Evolutionary conservation across 2,113 vertebrate genomes (phyloP), one percentile per base, ranked within the genome.

Genomic region (Eretmodus cyanostictus): DNA sequence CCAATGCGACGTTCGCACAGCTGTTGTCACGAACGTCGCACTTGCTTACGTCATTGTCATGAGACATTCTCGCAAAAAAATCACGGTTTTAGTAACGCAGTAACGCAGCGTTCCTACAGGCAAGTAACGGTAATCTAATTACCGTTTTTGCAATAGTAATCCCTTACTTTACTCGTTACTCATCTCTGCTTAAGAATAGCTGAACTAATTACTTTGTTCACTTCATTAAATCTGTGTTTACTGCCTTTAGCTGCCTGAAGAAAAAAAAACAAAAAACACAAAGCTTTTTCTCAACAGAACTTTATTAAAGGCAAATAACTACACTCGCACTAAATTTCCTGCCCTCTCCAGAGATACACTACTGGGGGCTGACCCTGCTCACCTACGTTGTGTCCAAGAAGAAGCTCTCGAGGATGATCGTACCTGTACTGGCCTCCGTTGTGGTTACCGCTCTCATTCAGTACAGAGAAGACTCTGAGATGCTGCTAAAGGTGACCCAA

Each of bases 341-440:
- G 2, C 5, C n/a, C 5, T 57, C 29, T 38, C 19, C 87, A 99
- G 99, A 98, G 89, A 98, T 99, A 84, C 98, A 99, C 83, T 97
- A 95, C 93, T 97, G 98, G 96, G 98, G 98, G 84, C 95, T 99
- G 63, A 97, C 94, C 87, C 97, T 99, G 86, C 95, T 98, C 9
- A 87, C 88, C 90, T 95, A 93, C 90, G 96, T 99, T 93, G 96
- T 98, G 76, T 96, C 97, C 16, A 97, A 96, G 91, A 98, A 97
- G 94, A 98, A 96, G 90, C 95, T 99, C 66, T 97, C 96, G 10
- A 90, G 95, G 87, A 97, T 96, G 92, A 97, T 96, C 3, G 96
- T 98, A 17, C 96, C 97, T 2, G 96, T 98, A 7, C 91, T 99
- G 94, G 96, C 97, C 61, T 97, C 97, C 2, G 95, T 98, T 86